phyloP scores from a whole-genome alignment of 2,888 invertebrate species.

The Boloria euphrosyne region DNA sequence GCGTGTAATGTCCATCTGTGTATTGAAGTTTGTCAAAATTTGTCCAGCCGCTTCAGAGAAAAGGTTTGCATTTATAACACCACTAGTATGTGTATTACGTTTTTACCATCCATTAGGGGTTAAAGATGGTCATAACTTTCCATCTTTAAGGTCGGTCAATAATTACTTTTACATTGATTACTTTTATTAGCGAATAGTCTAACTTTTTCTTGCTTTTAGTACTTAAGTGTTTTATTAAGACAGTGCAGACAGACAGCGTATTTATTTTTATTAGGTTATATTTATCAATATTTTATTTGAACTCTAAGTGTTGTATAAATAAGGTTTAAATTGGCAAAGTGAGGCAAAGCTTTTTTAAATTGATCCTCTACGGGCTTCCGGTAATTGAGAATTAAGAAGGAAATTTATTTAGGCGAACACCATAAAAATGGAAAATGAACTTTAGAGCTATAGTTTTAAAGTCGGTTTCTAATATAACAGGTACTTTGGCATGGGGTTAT shows the following conservation, averaged over 20 bases:
- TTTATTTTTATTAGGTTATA: not conserved
- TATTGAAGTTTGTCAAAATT: no score
- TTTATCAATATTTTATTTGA: not conserved
- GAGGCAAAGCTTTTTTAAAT: slow-evolving; percentile 39
- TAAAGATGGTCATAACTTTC: no score
- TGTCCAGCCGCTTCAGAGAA: no score
- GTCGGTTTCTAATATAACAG: not conserved
- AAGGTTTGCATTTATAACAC: no score
- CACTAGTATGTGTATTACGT: no score
- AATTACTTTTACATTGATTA: not conserved
- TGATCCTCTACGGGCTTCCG: slow-evolving; percentile 49
- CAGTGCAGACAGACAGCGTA: slow-evolving; percentile 16
- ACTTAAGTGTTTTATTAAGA: slow-evolving; percentile 2
- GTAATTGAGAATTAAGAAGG: slow-evolving; percentile 54
- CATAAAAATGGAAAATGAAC: not conserved
- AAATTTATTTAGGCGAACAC: slow-evolving; percentile 44
- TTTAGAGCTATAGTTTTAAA: not conserved
- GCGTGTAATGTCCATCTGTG: no score
- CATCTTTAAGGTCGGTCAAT: no score
- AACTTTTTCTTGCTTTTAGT: not conserved
- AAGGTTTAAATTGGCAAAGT: slow-evolving; percentile 18
- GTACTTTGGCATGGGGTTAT: not conserved
- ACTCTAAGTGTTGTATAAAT: not conserved
- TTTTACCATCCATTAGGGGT: no score
- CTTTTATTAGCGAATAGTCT: no score